A percentile compares a stretch with the other conserved stretches of the same genome.
Conservation (phyloP, 23 tunicate genomes). For the Halocynthia aurantium region DNA sequence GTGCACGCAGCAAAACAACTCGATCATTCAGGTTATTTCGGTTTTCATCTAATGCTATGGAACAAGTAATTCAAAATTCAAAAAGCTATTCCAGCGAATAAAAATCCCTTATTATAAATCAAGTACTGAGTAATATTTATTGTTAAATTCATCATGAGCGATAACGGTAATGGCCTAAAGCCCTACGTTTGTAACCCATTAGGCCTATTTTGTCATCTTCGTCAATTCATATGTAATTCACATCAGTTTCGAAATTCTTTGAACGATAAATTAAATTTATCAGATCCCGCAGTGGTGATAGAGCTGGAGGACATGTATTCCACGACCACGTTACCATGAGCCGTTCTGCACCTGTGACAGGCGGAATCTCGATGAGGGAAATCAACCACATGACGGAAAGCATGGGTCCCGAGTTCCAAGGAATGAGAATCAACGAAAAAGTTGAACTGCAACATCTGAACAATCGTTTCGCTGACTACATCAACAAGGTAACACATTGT, state of each 20-base stretch:
- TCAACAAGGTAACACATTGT: constrained; percentile 47
- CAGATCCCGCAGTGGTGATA: background rate
- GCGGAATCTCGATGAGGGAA: constrained; percentile 70
- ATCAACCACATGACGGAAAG: constrained; percentile 72
- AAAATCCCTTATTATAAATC: background rate
- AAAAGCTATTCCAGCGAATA: no score
- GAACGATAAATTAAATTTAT: no score
- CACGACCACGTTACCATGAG: constrained; percentile 29
- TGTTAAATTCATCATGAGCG: background rate
- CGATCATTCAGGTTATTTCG: background rate
- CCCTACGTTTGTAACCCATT: no score
- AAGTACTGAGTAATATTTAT: background rate
- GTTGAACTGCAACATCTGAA: constrained; percentile 87
- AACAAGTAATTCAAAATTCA: no score
- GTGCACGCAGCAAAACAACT: constrained; percentile 12
- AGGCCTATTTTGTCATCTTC: no score
- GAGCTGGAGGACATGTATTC: constrained; percentile 6
- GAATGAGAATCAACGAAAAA: constrained; percentile 86
- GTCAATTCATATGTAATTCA: no score
- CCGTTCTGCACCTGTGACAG: constrained; percentile 44
- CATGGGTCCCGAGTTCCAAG: constrained; percentile 83
- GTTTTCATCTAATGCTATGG: no score
- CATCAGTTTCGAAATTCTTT: no score
- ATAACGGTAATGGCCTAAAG: background rate
- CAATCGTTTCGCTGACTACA: constrained; percentile 86